A percentile compares a stretch with the other conserved stretches of the same genome.
phyloP scores from a whole-genome alignment of 2,113 vertebrate species.

The Butorides virescens region DNA sequence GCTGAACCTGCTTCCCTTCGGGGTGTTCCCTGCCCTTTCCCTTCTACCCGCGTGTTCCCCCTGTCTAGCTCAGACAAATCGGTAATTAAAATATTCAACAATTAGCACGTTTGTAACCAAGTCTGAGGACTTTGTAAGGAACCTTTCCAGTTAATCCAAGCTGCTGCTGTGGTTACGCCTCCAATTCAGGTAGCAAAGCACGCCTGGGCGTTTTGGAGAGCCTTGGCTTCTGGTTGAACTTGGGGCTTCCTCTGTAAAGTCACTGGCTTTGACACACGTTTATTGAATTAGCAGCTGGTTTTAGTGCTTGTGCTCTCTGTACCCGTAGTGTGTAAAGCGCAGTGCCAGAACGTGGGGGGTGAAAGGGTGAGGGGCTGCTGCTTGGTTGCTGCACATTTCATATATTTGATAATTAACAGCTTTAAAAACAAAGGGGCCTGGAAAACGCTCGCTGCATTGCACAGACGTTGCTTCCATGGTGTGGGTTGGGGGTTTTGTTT shows the following conservation, averaged over 20 bases:
- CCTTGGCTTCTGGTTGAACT: neutral
- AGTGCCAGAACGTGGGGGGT: fast-evolving
- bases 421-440: neutral
- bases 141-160: neutral
- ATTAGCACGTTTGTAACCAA: neutral
- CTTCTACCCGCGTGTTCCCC: neutral
- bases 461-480: fast-evolving
- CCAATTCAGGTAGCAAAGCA: fast-evolving
- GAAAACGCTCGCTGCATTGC: neutral
- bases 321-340: neutral
- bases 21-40: neutral
- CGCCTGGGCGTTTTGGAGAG: fast-evolving
- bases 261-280: fast-evolving
- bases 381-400: neutral
- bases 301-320: neutral
- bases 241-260: neutral
- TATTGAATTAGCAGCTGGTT: neutral
- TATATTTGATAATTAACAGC: neutral
- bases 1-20: neutral
- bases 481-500: neutral
- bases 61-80: neutral
- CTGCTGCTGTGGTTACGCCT: neutral
- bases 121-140: neutral
- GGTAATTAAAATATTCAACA: neutral
- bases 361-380: neutral